These are phyloP conservation scores for Mustelus asterias DNA, from an alignment of 2,113 vertebrate genomes.

Conservation along the genomic window DNA sequence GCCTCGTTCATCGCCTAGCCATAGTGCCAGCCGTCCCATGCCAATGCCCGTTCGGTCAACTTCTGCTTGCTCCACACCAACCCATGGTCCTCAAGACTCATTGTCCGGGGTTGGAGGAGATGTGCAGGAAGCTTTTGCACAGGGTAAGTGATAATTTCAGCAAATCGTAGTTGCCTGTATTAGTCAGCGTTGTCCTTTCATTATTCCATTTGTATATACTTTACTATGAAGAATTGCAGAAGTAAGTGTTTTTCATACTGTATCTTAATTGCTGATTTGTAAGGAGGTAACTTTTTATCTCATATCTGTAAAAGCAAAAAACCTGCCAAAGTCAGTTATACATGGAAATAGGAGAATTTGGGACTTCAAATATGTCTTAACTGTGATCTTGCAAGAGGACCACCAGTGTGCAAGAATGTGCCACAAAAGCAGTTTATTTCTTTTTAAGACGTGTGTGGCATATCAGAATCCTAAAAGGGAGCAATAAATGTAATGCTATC, in stretches of 20 bases:
- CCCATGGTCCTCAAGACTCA: constrained; percentile 75
- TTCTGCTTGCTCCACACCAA: constrained; percentile 81
- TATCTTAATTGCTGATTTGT: background rate
- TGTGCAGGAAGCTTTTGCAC: constrained; percentile 78
- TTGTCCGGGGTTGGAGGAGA: constrained; percentile 73
- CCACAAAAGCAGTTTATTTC: background rate
- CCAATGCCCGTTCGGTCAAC: constrained; percentile 81
- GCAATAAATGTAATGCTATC: background rate
- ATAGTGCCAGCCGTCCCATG: constrained; percentile 71
- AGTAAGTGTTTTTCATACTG: background rate
- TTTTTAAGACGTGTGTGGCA: background rate
- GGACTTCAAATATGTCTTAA: too few relatives aligned
- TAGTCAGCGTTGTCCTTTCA: background rate
- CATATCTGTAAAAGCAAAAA: background rate
- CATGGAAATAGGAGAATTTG: background rate
- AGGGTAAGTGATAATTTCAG: constrained; percentile 61
- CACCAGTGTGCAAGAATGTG: background rate
- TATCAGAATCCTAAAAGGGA: background rate
- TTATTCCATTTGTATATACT: background rate
- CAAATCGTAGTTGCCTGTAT: background rate
- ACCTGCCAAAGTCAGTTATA: background rate
- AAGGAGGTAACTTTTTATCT: background rate
- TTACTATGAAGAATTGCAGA: background rate
- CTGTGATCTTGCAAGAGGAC: background rate
- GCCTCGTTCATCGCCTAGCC: constrained; percentile 79